Percentiles rank a stretch among this genome's conserved stretches.
Evolutionary conservation across 2,888 invertebrate genomes (phyloP).

Genomic region (Steromphala cineraria): DNA sequence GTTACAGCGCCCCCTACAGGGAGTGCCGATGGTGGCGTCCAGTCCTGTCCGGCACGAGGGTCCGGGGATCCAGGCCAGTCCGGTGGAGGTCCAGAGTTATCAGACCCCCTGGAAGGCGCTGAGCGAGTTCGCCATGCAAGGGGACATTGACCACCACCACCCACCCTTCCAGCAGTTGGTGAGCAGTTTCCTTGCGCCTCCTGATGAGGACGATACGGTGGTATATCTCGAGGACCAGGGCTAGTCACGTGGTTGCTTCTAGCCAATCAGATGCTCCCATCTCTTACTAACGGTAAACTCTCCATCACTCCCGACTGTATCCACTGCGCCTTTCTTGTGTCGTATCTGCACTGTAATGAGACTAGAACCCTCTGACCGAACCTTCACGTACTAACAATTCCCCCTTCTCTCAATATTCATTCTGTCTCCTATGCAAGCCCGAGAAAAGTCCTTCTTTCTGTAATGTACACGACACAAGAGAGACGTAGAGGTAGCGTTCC

Average conservation of each 20-base stretch:
- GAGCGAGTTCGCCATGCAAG: constrained; percentile 95
- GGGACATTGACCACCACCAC: constrained; percentile 89
- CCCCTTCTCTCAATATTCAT: not conserved
- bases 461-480: not conserved
- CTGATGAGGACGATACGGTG: constrained; percentile 69
- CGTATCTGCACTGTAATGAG: not conserved
- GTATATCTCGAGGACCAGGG: constrained; percentile 70
- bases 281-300: constrained; percentile 20
- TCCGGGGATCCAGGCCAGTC: constrained; percentile 77
- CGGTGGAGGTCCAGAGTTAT: constrained; percentile 93
- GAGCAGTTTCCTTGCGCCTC: constrained; percentile 77
- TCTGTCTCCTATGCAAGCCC: too few relatives aligned
- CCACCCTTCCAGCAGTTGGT: constrained; percentile 97
- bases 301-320: constrained; percentile 6
- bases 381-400: not conserved
- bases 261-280: constrained; percentile 21
- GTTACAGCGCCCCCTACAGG: constrained; percentile 90
- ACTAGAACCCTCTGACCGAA: not conserved
- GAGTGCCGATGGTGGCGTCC: constrained; percentile 97
- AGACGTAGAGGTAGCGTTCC: not conserved
- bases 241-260: constrained; percentile 37
- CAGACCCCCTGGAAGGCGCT: constrained; percentile 96
- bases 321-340: constrained; percentile 15
- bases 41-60: constrained; percentile 80
- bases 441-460: too few relatives aligned